These are phyloP conservation scores for Octopus bimaculoides DNA, from an alignment of 1,140 invertebrate genomes.

Conservation along the genomic window DNA sequence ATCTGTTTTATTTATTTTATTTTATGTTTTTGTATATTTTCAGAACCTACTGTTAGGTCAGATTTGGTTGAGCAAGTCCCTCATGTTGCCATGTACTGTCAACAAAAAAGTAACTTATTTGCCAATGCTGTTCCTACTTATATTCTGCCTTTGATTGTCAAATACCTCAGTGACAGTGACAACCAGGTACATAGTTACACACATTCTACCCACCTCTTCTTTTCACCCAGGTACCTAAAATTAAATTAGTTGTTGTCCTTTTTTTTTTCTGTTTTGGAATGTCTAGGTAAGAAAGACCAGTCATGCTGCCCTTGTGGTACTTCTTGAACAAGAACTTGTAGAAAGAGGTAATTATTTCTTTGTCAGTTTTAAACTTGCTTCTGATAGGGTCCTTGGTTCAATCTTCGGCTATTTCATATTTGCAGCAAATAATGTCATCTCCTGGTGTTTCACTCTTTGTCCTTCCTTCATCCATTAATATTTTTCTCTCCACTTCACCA, in stretches of 20 bases:
- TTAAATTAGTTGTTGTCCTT: neutral
- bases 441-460: too few relatives aligned
- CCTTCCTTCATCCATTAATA: too few relatives aligned
- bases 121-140: slow-evolving; percentile 58
- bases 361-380: too few relatives aligned
- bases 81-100: slow-evolving; percentile 65
- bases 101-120: slow-evolving; percentile 58
- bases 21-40: slow-evolving; percentile 27
- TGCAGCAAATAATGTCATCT: too few relatives aligned
- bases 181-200: slow-evolving; percentile 60
- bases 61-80: slow-evolving; percentile 69
- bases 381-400: too few relatives aligned
- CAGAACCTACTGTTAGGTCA: slow-evolving; percentile 64
- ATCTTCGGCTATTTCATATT: too few relatives aligned
- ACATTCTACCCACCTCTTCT: neutral
- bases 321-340: slow-evolving; percentile 66
- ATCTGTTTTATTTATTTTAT: too few relatives aligned
- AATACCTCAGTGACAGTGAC: slow-evolving; percentile 63
- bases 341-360: slow-evolving; percentile 51
- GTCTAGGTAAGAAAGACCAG: slow-evolving; percentile 66
- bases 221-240: neutral
- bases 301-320: slow-evolving; percentile 63
- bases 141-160: slow-evolving; percentile 65
- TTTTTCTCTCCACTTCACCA: too few relatives aligned
- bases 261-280: neutral